Evolutionary conservation across 2,113 vertebrate species (phyloP).

Genomic region (Egretta garzetta): DNA sequence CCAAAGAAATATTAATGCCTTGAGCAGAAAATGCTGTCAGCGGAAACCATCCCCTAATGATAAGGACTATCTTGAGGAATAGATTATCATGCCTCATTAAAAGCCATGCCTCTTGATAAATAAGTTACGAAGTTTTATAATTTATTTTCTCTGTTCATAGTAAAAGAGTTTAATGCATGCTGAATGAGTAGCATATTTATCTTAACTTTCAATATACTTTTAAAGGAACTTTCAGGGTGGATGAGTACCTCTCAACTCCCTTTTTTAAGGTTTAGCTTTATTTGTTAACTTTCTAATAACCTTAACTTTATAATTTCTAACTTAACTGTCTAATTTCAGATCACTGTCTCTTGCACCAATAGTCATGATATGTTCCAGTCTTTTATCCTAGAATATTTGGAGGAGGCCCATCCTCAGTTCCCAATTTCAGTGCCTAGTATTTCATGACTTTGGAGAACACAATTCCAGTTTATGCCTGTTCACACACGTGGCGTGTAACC

Average conservation of each 20-base stretch:
- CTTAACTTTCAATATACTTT: background rate
- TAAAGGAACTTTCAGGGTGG: background rate
- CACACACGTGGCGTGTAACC: background rate
- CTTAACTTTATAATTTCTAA: background rate
- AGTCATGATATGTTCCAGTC: background rate
- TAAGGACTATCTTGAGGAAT: constrained; percentile 6
- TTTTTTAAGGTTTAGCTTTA: background rate
- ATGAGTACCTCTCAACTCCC: background rate
- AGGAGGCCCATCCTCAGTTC: background rate
- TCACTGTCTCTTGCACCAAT: background rate
- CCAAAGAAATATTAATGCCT: constrained; percentile 35
- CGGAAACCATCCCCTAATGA: background rate
- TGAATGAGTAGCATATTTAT: background rate
- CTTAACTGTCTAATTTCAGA: background rate
- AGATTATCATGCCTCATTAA: constrained; percentile 41
- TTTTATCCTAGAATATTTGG: background rate
- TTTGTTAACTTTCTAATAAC: background rate
- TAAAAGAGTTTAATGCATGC: background rate
- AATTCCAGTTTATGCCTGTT: background rate
- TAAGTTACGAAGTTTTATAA: background rate
- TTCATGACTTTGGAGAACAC: background rate
- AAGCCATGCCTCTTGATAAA: constrained; percentile 27
- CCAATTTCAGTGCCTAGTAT: background rate
- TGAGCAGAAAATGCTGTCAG: constrained; percentile 25
- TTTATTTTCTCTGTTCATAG: constrained; percentile 8